These are phyloP conservation scores for Epicauta chinensis DNA, from an alignment of 1,140 invertebrate species.

Conservation along the genomic window DNA sequence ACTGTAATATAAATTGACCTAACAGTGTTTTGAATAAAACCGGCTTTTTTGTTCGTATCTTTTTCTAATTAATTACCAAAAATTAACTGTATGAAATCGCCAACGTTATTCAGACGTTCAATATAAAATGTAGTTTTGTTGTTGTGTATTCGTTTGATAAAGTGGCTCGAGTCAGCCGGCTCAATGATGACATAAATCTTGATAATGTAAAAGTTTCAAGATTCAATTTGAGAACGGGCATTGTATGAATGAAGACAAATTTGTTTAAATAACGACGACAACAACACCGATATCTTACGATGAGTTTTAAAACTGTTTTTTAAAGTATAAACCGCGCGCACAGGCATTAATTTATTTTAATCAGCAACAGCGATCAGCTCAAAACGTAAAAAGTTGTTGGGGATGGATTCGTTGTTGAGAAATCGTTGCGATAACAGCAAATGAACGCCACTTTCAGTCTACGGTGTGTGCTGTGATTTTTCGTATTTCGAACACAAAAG, in stretches of 20 bases:
- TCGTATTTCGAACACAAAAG: no score
- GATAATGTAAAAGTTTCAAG: constrained; percentile 30
- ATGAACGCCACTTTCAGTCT: no score
- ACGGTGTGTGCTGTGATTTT: no score
- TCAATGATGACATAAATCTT: constrained; percentile 29
- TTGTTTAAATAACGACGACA: constrained; percentile 2
- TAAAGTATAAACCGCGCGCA: no score
- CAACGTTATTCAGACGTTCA: not conserved
- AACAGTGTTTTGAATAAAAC: not conserved
- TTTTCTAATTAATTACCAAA: constrained; percentile 2
- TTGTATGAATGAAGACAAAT: constrained; percentile 21
- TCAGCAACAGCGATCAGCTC: no score
- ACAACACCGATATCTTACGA: not conserved
- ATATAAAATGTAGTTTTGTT: no score
- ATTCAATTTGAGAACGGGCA: constrained; percentile 22
- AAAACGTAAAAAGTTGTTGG: no score
- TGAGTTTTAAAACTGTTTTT: no score
- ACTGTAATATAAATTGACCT: constrained; percentile 2
- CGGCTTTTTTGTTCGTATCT: constrained; percentile 8
- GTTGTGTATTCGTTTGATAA: constrained; percentile 1
- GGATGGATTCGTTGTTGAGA: no score
- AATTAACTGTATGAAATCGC: not conserved
- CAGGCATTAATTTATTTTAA: no score
- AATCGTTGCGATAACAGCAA: no score
- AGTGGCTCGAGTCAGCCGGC: constrained; percentile 2